phyloP scores from a whole-genome alignment of 2,113 vertebrate genomes.

The Mesocricetus auratus region DNA sequence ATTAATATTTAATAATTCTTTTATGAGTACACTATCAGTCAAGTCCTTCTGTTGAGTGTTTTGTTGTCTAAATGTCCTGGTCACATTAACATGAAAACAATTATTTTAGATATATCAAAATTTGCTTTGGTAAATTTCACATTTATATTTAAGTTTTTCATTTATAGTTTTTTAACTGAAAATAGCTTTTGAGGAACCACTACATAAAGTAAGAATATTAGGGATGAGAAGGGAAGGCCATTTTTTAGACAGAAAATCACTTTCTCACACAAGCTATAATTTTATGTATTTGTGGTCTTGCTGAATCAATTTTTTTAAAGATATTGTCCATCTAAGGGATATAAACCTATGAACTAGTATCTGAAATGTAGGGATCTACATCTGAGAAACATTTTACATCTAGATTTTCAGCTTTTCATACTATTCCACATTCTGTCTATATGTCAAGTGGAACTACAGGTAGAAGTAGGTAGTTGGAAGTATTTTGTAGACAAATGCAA shows the following conservation, averaged over 20 bases:
- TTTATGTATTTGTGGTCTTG: not conserved
- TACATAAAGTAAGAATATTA: not conserved
- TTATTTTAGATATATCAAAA: not conserved
- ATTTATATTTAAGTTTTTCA: conserved; percentile 41
- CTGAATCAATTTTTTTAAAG: conserved; percentile 21
- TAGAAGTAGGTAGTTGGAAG: conserved; percentile 36
- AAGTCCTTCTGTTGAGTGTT: not conserved
- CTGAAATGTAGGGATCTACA: not conserved
- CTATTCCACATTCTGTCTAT: not conserved
- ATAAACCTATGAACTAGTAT: conserved; percentile 28
- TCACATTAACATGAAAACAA: not conserved
- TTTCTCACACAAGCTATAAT: not conserved
- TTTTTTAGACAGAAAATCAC: not conserved
- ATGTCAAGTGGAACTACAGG: conserved; percentile 48
- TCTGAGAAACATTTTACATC: conserved; percentile 56
- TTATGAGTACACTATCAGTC: not conserved
- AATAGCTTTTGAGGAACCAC: not conserved
- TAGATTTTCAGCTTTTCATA: conserved; percentile 38
- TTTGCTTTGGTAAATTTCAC: conserved; percentile 13
- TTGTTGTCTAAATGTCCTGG: not conserved
- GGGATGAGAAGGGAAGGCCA: not conserved
- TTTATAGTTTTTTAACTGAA: conserved; percentile 45
- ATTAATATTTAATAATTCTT: not conserved
- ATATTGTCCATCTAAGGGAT: not conserved
- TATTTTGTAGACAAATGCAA: conserved; percentile 32